A percentile compares a stretch with the other conserved stretches of the same genome.
Conservation (phyloP, 2,113 vertebrate species). For the Triplophysa siluroides region DNA sequence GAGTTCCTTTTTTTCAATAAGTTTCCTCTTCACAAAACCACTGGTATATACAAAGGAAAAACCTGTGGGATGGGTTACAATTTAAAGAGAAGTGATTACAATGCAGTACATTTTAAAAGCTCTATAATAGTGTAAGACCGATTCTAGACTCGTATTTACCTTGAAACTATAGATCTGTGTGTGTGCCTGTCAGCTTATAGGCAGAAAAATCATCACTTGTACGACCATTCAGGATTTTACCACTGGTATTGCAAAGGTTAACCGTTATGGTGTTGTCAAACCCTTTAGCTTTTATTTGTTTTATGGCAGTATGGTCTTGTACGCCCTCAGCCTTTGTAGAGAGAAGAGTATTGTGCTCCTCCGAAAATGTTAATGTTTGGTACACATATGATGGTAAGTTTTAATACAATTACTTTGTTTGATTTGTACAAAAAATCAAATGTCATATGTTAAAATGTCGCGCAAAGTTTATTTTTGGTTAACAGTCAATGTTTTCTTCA, state of each 20-base stretch:
- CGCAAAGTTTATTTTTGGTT: not conserved
- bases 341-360: slow-evolving; percentile 32
- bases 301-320: not conserved
- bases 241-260: not conserved
- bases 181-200: too few species aligned
- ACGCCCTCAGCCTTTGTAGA: not conserved
- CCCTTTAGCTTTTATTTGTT: not conserved
- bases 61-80: not conserved
- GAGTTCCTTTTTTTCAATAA: not conserved
- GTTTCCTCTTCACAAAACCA: not conserved
- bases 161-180: not conserved
- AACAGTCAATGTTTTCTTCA: not conserved
- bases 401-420: not conserved
- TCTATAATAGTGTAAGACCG: not conserved
- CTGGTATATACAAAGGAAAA: not conserved
- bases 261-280: not conserved
- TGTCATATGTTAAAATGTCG: too few species aligned
- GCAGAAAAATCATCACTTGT: not conserved
- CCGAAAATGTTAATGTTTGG: slow-evolving; percentile 1
- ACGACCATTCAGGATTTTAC: not conserved
- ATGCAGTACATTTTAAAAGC: not conserved
- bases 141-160: not conserved
- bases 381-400: slow-evolving; percentile 45
- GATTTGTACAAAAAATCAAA: too few species aligned
- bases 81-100: not conserved